phyloP scores from a whole-genome alignment of 1,140 invertebrate genomes.

The Ceratosolen solmsi region DNA sequence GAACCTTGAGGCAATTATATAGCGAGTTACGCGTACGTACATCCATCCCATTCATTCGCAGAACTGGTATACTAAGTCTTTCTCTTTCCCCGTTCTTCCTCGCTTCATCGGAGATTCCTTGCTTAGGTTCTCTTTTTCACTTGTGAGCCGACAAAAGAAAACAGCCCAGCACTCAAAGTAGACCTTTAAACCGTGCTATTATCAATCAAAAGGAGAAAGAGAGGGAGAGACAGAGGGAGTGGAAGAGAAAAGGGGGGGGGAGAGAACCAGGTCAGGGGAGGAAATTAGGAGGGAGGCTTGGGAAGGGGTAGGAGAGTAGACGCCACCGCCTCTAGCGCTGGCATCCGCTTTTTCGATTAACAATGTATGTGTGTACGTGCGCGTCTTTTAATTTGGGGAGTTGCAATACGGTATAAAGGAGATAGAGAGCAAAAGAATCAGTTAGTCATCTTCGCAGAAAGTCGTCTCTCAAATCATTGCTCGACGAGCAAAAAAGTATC shows the following conservation, averaged over 20 bases:
- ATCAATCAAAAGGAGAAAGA: slow-evolving; percentile 55
- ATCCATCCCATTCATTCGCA: slow-evolving; percentile 45
- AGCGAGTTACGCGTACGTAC: slow-evolving; percentile 25
- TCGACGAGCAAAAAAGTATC: background rate
- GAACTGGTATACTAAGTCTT: slow-evolving; percentile 21
- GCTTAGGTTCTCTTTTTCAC: background rate
- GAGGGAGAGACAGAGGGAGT: background rate
- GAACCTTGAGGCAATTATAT: slow-evolving; percentile 36
- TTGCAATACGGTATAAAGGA: background rate
- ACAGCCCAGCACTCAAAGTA: slow-evolving; percentile 22
- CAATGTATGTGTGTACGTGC: background rate
- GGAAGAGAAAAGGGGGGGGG: background rate
- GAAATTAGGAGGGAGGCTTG: background rate
- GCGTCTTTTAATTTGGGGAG: slow-evolving; percentile 10
- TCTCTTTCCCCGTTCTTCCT: background rate
- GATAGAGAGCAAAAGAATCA: background rate
- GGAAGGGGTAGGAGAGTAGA: too few relatives aligned
- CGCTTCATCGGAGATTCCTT: slow-evolving; percentile 14
- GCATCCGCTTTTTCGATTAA: slow-evolving; percentile 34
- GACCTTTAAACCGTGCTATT: slow-evolving; percentile 57
- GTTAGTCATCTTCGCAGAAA: slow-evolving; percentile 45
- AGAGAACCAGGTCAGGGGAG: background rate
- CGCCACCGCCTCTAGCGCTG: background rate
- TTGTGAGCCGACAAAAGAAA: slow-evolving; percentile 50
- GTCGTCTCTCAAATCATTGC: slow-evolving; percentile 39